Evolutionary conservation across 1,140 invertebrate species (phyloP).

Genomic region (Cylas formicarius): DNA sequence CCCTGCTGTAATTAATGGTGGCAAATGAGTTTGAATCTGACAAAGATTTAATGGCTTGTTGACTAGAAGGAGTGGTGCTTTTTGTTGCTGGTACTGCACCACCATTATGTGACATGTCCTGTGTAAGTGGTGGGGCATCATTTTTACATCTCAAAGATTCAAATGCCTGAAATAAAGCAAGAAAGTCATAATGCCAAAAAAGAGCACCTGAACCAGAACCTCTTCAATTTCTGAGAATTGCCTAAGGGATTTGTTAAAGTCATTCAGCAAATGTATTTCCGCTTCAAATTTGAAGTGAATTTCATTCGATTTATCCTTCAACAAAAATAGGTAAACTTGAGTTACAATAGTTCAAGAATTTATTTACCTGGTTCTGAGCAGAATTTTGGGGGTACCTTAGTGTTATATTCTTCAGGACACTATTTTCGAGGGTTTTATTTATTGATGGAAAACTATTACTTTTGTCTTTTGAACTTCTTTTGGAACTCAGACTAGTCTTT

Average conservation of each 20-base stretch:
- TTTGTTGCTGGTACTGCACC: neutral
- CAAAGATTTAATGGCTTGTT: neutral
- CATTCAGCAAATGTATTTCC: conserved; percentile 35
- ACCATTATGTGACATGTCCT: conserved; percentile 3
- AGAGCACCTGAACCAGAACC: conserved; percentile 17
- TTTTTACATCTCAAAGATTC: conserved; percentile 24
- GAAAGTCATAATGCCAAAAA: neutral
- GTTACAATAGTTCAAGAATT: too few species aligned
- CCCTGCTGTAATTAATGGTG: conserved; percentile 33
- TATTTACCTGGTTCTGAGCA: too few species aligned
- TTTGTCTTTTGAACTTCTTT: too few species aligned
- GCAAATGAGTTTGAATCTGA: conserved; percentile 5
- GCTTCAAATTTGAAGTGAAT: conserved; percentile 39
- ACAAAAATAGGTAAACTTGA: too few species aligned
- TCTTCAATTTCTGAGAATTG: conserved; percentile 36
- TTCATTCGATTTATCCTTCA: conserved; percentile 29
- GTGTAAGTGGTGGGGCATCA: conserved; percentile 18
- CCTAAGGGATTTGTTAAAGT: conserved; percentile 35
- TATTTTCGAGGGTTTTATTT: too few species aligned
- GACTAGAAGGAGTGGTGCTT: neutral
- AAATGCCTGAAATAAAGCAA: conserved; percentile 18
- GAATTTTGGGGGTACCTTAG: too few species aligned
- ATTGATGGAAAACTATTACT: too few species aligned
- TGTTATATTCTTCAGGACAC: too few species aligned
- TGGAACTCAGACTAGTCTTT: too few species aligned